Conservation (phyloP, 2,888 invertebrate species). For the Lymantria monacha region DNA sequence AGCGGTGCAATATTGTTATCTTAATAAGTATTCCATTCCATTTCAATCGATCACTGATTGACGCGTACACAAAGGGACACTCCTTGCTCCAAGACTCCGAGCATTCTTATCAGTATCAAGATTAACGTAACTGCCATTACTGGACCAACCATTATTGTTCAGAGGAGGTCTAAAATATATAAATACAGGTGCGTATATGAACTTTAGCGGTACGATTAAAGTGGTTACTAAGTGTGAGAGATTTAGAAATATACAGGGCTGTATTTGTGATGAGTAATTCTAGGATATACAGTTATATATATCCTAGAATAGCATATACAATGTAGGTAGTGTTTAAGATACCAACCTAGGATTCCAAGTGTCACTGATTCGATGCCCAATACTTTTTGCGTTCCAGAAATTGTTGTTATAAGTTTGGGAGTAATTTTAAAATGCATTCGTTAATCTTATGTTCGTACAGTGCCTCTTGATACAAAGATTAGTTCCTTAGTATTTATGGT, state of each 20-base stretch:
- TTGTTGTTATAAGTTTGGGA: too few relatives aligned
- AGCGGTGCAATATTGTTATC: constrained; percentile 17
- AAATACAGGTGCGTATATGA: constrained; percentile 10
- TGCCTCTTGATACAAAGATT: too few relatives aligned
- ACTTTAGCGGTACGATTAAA: constrained; percentile 22
- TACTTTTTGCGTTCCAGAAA: too few relatives aligned
- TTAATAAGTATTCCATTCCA: constrained; percentile 37
- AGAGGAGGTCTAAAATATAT: constrained; percentile 20
- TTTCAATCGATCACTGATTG: constrained; percentile 58
- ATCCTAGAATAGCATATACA: too few relatives aligned
- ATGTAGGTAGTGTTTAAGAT: too few relatives aligned
- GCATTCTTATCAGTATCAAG: constrained; percentile 55
- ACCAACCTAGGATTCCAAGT: too few relatives aligned
- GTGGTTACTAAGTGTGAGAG: constrained; percentile 14
- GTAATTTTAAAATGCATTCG: too few relatives aligned
- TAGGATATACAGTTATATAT: too few relatives aligned
- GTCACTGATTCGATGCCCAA: too few relatives aligned
- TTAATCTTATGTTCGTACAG: too few relatives aligned
- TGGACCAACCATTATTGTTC: constrained; percentile 24
- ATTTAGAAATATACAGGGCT: constrained; percentile 21
- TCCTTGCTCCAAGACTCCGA: constrained; percentile 43
- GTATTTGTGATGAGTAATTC: constrained; percentile 1
- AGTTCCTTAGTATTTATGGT: too few relatives aligned
- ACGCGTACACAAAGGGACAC: constrained; percentile 56
- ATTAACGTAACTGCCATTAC: constrained; percentile 32